Conservation (phyloP, 1,140 invertebrate species). For the Aradophagus sp. region DNA sequence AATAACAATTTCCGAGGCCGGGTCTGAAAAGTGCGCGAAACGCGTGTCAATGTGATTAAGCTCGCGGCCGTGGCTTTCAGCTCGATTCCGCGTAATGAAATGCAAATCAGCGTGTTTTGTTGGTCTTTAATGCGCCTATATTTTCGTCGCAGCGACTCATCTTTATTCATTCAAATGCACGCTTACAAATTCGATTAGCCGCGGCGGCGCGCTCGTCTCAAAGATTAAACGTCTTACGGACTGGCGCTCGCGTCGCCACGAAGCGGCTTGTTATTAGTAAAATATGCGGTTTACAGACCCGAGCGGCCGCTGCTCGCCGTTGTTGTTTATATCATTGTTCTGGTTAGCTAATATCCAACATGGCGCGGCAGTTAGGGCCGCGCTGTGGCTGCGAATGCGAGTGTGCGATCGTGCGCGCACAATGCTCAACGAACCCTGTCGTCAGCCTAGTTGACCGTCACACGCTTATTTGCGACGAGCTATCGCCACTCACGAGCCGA, state of each 20-base stretch:
- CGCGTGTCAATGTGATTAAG: conserved; percentile 41
- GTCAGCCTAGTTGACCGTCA: conserved; percentile 3
- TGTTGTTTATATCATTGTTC: conserved; percentile 75
- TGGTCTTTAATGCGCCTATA: conserved; percentile 20
- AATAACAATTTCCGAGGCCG: conserved; percentile 47
- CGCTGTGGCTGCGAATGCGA: conserved; percentile 37
- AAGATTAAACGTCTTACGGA: conserved; percentile 37
- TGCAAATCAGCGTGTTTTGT: conserved; percentile 30
- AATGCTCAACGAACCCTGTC: conserved; percentile 25
- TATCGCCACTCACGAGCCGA: no score
- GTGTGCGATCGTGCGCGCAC: conserved; percentile 38
- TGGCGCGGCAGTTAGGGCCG: conserved; percentile 71
- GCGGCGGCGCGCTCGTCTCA: conserved; percentile 1
- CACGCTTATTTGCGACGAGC: no score
- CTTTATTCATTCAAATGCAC: conserved; percentile 37
- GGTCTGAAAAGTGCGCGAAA: conserved; percentile 39
- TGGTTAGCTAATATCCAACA: conserved; percentile 74
- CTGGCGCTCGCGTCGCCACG: conserved; percentile 24
- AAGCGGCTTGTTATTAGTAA: conserved; percentile 11
- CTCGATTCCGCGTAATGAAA: conserved; percentile 21
- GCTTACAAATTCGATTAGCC: conserved; percentile 39
- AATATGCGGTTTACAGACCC: conserved; percentile 12
- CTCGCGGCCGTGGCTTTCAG: conserved; percentile 3
- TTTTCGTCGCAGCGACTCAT: conserved; percentile 28
- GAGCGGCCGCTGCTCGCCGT: conserved; percentile 7